Conservation (phyloP, 2,113 vertebrate genomes). For the Catharus minimus region DNA sequence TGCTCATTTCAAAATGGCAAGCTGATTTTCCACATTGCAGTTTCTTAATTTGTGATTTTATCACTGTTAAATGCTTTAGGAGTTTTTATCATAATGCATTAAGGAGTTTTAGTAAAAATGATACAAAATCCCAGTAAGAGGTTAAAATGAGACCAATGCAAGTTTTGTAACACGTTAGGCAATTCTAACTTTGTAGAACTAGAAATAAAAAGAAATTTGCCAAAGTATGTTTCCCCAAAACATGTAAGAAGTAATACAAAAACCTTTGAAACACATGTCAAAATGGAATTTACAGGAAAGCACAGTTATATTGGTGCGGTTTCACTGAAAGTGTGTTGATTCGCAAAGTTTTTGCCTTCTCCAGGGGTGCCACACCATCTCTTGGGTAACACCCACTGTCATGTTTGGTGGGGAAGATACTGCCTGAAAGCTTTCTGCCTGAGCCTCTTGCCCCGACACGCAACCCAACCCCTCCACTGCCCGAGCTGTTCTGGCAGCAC, state of each 20-base stretch:
- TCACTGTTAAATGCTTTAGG: not conserved
- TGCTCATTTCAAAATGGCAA: not conserved
- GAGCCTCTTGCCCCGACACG: not conserved
- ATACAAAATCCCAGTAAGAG: not conserved
- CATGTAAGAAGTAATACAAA: not conserved
- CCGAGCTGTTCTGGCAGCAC: not conserved
- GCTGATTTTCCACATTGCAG: not conserved
- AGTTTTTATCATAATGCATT: not conserved
- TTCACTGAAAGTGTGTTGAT: not conserved
- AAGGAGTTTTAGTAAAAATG: not conserved
- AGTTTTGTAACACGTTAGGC: not conserved
- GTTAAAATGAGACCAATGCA: not conserved
- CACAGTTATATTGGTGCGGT: not conserved
- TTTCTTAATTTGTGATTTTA: not conserved
- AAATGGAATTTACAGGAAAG: not conserved
- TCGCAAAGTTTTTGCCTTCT: not conserved
- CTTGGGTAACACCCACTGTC: not conserved
- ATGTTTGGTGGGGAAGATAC: not conserved
- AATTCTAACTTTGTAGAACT: not conserved
- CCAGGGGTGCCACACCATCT: not conserved
- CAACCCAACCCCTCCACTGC: fast-evolving
- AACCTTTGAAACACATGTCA: not conserved
- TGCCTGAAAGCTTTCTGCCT: not conserved
- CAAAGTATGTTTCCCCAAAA: not conserved
- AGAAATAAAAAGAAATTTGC: not conserved